Percentiles rank a stretch among this genome's conserved stretches.
Evolutionary conservation across 2,888 invertebrate genomes (phyloP).

Genomic region (Latheticus oryzae): DNA sequence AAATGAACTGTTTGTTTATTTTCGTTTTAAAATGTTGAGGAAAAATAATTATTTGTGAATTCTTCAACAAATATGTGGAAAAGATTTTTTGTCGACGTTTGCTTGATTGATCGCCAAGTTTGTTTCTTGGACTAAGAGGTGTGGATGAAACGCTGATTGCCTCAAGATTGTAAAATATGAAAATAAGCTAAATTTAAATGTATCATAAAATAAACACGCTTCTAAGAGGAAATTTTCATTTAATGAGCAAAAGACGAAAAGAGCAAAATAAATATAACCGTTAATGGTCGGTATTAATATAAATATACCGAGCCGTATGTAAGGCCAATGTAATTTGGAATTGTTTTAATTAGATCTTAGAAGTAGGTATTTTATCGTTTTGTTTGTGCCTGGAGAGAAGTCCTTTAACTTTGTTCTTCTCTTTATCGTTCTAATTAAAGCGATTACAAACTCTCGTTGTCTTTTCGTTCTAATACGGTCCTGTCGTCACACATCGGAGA

Average conservation of each 20-base stretch:
- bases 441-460: constrained; percentile 29
- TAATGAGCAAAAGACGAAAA: constrained; percentile 31
- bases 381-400: constrained; percentile 45
- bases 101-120: constrained; percentile 30
- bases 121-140: constrained; percentile 29
- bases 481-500: constrained; percentile 10
- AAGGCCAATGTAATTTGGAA: constrained; percentile 51
- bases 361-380: constrained; percentile 31
- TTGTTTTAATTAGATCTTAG: constrained; percentile 51
- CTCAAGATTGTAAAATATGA: constrained; percentile 6
- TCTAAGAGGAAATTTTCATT: constrained; percentile 12
- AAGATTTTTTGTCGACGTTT: constrained; percentile 11
- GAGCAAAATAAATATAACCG: constrained; percentile 29
- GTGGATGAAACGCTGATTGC: constrained; percentile 26
- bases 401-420: constrained; percentile 37
- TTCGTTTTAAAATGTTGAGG: constrained; percentile 17
- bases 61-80: too few relatives aligned
- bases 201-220: constrained; percentile 23
- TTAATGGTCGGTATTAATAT: constrained; percentile 30
- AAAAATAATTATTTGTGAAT: constrained; percentile 24
- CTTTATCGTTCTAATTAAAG: constrained; percentile 15
- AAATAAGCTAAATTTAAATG: constrained; percentile 4
- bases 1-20: constrained; percentile 37
- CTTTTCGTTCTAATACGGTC: constrained; percentile 13
- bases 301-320: constrained; percentile 27